A percentile compares a stretch with the other conserved stretches of the same genome.
These are phyloP conservation scores for Heterotilapia buettikoferi DNA, from an alignment of 2,113 vertebrate species.

Conservation along the genomic window DNA sequence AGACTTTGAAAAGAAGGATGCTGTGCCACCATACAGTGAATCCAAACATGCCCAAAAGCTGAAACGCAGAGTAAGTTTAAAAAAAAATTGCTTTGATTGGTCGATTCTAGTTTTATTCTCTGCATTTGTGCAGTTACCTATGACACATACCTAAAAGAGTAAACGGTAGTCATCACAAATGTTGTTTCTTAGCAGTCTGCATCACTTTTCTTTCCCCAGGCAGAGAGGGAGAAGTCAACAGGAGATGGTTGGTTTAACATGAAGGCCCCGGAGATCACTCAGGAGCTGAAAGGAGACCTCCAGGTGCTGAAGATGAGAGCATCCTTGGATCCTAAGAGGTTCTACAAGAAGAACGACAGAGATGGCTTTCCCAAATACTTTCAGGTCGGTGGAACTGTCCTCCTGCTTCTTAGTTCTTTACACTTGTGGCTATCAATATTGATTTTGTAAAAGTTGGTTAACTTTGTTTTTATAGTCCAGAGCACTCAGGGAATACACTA, in stretches of 20 bases:
- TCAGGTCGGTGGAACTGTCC: conserved; percentile 73
- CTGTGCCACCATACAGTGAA: conserved; percentile 82
- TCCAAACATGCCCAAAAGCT: conserved; percentile 79
- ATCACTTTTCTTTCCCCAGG: conserved; percentile 56
- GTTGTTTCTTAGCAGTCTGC: neutral
- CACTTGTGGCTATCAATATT: neutral
- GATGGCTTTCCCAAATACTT: conserved; percentile 94
- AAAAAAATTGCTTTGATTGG: neutral
- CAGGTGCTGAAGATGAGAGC: conserved; percentile 89
- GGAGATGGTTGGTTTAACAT: conserved; percentile 94
- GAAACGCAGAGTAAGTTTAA: conserved; percentile 77
- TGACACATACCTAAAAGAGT: neutral
- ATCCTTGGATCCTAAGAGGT: conserved; percentile 87
- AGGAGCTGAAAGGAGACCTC: conserved; percentile 87
- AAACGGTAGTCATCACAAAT: neutral
- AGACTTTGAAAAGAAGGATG: conserved; percentile 88
- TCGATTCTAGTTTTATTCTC: neutral
- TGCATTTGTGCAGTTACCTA: neutral
- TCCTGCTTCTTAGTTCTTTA: neutral
- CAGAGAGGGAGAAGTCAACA: conserved; percentile 82
- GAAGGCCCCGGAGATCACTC: conserved; percentile 91
- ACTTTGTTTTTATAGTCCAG: neutral
- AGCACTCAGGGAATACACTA: neutral
- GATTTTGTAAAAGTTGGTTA: neutral
- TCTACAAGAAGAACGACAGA: conserved; percentile 97